phyloP scores from a whole-genome alignment of 1,140 invertebrate genomes.

The Marisa cornuarietis region DNA sequence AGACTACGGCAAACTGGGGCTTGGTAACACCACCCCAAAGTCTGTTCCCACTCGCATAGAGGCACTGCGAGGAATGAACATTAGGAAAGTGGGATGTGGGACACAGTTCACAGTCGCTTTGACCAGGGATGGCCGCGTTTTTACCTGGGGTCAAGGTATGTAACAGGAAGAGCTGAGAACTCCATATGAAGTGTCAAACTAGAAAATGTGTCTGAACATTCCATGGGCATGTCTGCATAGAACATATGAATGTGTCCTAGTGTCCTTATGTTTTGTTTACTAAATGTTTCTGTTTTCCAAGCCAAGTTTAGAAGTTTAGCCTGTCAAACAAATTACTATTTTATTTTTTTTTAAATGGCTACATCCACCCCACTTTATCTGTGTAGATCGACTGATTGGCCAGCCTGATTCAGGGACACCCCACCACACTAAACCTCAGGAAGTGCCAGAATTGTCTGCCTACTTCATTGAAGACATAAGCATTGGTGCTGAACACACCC shows the following conservation, averaged over 20 bases:
- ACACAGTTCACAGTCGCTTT: conserved; percentile 76
- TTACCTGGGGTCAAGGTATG: conserved; percentile 71
- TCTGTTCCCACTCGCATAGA: conserved; percentile 69
- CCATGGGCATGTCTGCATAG: no score
- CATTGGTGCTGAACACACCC: conserved; percentile 74
- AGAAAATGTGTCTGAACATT: no score
- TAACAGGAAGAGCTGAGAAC: neutral
- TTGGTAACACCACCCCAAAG: conserved; percentile 71
- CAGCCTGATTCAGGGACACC: conserved; percentile 68
- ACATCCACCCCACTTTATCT: neutral
- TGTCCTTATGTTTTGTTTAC: no score
- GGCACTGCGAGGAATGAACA: conserved; percentile 68
- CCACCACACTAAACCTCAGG: conserved; percentile 67
- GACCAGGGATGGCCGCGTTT: conserved; percentile 72
- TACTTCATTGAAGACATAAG: conserved; percentile 73
- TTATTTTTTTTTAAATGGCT: conserved; percentile 9
- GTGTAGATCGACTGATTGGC: conserved; percentile 71
- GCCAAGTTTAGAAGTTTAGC: neutral
- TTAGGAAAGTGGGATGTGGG: conserved; percentile 75
- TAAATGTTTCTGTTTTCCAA: no score
- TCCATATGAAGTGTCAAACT: no score
- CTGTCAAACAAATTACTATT: neutral
- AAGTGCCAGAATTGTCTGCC: conserved; percentile 66
- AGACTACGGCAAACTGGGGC: conserved; percentile 75
- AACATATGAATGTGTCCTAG: no score